Evolutionary conservation across 2,113 vertebrate species (phyloP).

Genomic region (Rattus rattus): DNA sequence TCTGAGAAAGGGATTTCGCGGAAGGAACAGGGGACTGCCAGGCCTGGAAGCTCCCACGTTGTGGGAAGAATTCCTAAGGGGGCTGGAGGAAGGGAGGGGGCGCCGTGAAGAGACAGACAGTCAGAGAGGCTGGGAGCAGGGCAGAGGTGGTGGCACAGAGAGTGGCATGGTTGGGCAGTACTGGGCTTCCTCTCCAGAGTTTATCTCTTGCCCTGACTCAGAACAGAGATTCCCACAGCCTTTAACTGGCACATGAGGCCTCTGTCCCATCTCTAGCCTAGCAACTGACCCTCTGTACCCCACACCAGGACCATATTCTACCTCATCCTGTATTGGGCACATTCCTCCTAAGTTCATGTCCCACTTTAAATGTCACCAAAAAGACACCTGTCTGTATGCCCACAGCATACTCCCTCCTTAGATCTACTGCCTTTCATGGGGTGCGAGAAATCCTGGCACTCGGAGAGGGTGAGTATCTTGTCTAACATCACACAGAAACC

Average conservation of each 20-base stretch:
- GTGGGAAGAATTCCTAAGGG: conserved; percentile 10
- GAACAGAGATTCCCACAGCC: neutral
- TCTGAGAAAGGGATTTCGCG: conserved; percentile 76
- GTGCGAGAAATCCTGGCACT: neutral
- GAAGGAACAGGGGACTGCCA: conserved; percentile 30
- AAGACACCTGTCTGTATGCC: neutral
- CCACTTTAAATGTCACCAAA: neutral
- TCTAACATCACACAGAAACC: neutral
- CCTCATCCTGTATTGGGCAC: no score
- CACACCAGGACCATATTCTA: neutral
- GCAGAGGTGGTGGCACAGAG: neutral
- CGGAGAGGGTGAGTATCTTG: neutral
- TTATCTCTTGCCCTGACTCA: neutral
- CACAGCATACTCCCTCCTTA: neutral
- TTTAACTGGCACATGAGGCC: neutral
- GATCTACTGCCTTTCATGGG: neutral
- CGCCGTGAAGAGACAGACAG: accelerated
- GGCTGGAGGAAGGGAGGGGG: neutral
- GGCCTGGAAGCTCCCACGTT: neutral
- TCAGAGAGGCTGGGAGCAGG: neutral
- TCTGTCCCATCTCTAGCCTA: neutral
- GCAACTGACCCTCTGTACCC: neutral
- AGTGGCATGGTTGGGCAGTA: neutral
- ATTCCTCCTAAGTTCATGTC: neutral
- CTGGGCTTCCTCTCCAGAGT: neutral